These are phyloP conservation scores for Gobio occitaniae DNA, from an alignment of 2,797 vertebrate species.

Conservation along the genomic window DNA sequence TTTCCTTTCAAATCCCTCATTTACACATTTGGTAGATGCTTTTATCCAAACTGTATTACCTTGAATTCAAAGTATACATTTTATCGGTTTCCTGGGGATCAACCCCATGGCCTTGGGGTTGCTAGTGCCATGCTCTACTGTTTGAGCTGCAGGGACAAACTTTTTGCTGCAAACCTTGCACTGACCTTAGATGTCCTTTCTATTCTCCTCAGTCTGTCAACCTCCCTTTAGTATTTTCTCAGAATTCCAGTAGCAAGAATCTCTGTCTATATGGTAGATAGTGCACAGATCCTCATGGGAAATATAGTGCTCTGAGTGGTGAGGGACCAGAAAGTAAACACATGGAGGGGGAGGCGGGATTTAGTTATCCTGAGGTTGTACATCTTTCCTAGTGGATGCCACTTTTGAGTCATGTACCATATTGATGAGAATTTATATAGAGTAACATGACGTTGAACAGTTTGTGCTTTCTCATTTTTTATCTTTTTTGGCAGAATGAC, in stretches of 20 bases:
- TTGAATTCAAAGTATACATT: neutral
- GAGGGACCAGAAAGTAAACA: slow-evolving; percentile 78
- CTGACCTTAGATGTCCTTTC: neutral
- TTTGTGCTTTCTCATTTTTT: neutral
- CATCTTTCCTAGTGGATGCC: slow-evolving; percentile 72
- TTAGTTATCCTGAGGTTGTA: slow-evolving; percentile 74
- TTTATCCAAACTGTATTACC: neutral
- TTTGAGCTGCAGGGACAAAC: neutral
- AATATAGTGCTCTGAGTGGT: slow-evolving; percentile 80
- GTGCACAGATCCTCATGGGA: slow-evolving; percentile 71
- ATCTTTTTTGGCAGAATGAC: no score
- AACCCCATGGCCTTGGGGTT: neutral
- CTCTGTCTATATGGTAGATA: slow-evolving; percentile 63
- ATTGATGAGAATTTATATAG: slow-evolving; percentile 39
- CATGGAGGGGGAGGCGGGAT: slow-evolving; percentile 71
- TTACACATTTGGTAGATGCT: neutral
- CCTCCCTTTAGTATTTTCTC: neutral
- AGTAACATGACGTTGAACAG: neutral
- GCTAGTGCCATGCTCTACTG: no score
- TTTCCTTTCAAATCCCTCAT: neutral
- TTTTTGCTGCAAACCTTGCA: neutral
- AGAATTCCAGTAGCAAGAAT: slow-evolving; percentile 32
- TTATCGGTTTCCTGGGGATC: neutral
- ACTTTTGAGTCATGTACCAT: slow-evolving; percentile 71
- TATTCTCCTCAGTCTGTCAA: neutral